Percentiles rank a stretch among this genome's conserved stretches.
These are phyloP conservation scores for Pseudococcus viburni DNA, from an alignment of 2,888 invertebrate genomes.

Conservation along the genomic window DNA sequence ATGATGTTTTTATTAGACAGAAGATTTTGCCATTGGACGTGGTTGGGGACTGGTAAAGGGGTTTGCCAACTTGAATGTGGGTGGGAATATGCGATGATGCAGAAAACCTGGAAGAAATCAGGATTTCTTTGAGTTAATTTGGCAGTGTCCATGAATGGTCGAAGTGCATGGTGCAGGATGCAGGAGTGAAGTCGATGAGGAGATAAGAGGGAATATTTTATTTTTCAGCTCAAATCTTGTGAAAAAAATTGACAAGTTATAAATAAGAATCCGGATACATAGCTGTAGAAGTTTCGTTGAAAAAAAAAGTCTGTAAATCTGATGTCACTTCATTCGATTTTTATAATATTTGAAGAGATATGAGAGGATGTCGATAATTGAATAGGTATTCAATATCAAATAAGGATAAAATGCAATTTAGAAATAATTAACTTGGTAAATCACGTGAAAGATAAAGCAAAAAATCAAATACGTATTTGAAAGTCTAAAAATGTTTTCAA, in stretches of 20 bases:
- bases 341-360: neutral
- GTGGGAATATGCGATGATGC: neutral
- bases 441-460: neutral
- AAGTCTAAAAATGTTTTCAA: neutral
- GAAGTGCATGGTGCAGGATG: neutral
- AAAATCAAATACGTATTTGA: neutral
- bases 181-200: neutral
- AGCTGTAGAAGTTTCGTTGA: too few relatives aligned
- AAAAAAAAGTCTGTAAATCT: too few relatives aligned
- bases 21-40: too few relatives aligned
- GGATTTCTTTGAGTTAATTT: neutral
- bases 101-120: neutral
- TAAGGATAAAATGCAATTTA: neutral
- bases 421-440: neutral
- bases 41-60: neutral
- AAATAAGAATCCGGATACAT: too few relatives aligned
- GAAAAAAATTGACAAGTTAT: too few relatives aligned
- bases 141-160: too few relatives aligned
- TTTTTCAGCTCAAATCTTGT: too few relatives aligned
- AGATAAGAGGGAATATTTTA: neutral
- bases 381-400: neutral
- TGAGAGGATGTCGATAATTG: too few relatives aligned
- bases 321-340: too few relatives aligned
- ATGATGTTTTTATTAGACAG: neutral
- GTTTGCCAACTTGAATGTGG: neutral